A percentile compares a stretch with the other conserved stretches of the same genome.
phyloP scores from a whole-genome alignment of 2,797 vertebrate species.

The Manis crassicaudata region DNA sequence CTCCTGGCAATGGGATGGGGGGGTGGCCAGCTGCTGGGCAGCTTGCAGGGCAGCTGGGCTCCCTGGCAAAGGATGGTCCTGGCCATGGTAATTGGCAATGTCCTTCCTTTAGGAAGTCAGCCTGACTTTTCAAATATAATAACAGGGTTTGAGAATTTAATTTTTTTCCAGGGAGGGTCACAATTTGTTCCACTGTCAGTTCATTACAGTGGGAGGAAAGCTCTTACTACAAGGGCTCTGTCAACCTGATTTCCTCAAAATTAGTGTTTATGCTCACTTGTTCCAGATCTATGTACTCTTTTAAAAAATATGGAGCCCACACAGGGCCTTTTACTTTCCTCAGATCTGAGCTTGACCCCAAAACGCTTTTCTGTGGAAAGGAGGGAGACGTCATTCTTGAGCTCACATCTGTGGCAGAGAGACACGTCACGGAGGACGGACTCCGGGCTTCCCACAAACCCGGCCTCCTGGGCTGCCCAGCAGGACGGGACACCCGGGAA shows the following conservation, averaged over 20 bases:
- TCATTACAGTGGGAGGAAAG: neutral
- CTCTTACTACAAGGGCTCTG: neutral
- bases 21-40: constrained; percentile 14
- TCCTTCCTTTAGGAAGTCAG: constrained; percentile 63
- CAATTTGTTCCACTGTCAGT: neutral
- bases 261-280: neutral
- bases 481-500: rapidly evolving
- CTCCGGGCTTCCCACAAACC: too few relatives aligned
- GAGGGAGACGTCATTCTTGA: rapidly evolving
- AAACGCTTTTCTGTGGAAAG: neutral
- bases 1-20: rapidly evolving
- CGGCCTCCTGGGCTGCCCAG: rapidly evolving
- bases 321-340: neutral
- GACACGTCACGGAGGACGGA: rapidly evolving
- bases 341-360: neutral
- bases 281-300: neutral
- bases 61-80: constrained; percentile 38
- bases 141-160: constrained; percentile 67
- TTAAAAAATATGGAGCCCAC: neutral
- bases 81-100: constrained; percentile 52
- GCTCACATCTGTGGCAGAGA: rapidly evolving
- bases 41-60: constrained; percentile 55
- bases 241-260: neutral
- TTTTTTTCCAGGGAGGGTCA: constrained; percentile 34
- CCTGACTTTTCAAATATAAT: constrained; percentile 71